Percentiles rank a stretch among this genome's conserved stretches.
These are phyloP conservation scores for Cyclina sinensis DNA, from an alignment of 1,140 invertebrate genomes.

Conservation along the genomic window DNA sequence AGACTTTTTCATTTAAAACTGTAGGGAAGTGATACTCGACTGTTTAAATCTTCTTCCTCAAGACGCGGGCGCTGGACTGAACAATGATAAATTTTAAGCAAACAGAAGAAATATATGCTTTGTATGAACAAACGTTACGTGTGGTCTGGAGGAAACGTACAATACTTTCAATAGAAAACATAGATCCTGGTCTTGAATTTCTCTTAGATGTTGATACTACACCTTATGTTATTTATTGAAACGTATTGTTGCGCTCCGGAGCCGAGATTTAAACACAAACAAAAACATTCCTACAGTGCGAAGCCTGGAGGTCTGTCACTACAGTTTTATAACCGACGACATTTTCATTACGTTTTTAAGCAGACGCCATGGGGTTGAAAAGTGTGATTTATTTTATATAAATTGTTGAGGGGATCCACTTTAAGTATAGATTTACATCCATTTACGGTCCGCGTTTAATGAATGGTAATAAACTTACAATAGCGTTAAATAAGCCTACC, in stretches of 20 bases:
- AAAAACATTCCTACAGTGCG: conserved; percentile 5
- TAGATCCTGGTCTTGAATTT: neutral
- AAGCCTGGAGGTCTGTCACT: conserved; percentile 19
- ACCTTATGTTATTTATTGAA: conserved; percentile 3
- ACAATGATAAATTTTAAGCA: neutral
- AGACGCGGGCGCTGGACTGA: no score
- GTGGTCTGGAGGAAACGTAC: neutral
- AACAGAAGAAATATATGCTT: neutral
- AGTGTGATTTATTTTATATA: conserved; percentile 49
- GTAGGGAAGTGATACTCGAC: no score
- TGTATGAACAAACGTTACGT: neutral
- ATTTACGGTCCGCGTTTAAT: conserved; percentile 3
- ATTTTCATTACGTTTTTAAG: conserved; percentile 27
- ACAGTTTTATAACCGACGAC: conserved; percentile 28
- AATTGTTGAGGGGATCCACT: neutral
- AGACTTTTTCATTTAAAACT: no score
- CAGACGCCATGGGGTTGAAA: conserved; percentile 33
- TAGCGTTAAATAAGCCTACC: neutral
- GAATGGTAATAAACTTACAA: conserved; percentile 19
- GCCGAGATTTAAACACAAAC: neutral
- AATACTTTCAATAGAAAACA: conserved; percentile 9
- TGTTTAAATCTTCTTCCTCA: no score
- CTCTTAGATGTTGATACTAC: conserved; percentile 1
- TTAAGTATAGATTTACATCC: conserved; percentile 36
- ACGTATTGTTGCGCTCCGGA: neutral